Evolutionary conservation across 2,888 invertebrate species (phyloP).

Genomic region (Synergus umbraculus): DNA sequence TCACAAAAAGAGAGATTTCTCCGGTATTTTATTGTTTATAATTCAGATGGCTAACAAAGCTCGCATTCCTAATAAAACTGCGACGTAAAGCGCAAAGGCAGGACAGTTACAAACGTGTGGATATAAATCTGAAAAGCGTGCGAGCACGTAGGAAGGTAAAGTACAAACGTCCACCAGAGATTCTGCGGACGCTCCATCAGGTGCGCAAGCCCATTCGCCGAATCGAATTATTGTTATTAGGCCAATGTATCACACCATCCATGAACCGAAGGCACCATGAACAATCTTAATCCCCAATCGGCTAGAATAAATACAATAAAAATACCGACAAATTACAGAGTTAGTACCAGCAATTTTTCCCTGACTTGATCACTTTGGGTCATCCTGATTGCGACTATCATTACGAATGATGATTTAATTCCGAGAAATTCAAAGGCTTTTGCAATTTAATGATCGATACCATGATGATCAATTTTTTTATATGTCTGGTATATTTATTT

Average conservation of each 20-base stretch:
- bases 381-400: slow-evolving; percentile 2
- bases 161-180: background rate
- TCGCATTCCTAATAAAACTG: slow-evolving; percentile 22
- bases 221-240: slow-evolving; percentile 37
- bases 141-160: slow-evolving; percentile 23
- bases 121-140: slow-evolving; percentile 24
- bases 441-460: background rate
- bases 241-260: slow-evolving; percentile 26
- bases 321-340: slow-evolving; percentile 25
- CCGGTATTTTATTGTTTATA: slow-evolving; percentile 25
- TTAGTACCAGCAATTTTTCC: background rate
- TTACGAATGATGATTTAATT: slow-evolving; percentile 9
- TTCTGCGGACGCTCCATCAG: slow-evolving; percentile 13
- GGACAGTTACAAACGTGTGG: slow-evolving; percentile 26
- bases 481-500: too few relatives aligned
- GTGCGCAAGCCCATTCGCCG: slow-evolving; percentile 13
- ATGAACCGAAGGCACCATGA: background rate
- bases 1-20: background rate
- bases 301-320: slow-evolving; percentile 12
- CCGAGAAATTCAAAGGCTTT: background rate
- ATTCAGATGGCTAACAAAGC: slow-evolving; percentile 25
- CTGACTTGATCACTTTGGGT: background rate
- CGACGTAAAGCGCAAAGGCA: slow-evolving; percentile 3
- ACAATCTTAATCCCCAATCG: slow-evolving; percentile 14
- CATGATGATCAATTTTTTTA: background rate